Base-by-base conservation (phyloP, 2,113 vertebrate genomes). In the Gavialis gangeticus region DNA sequence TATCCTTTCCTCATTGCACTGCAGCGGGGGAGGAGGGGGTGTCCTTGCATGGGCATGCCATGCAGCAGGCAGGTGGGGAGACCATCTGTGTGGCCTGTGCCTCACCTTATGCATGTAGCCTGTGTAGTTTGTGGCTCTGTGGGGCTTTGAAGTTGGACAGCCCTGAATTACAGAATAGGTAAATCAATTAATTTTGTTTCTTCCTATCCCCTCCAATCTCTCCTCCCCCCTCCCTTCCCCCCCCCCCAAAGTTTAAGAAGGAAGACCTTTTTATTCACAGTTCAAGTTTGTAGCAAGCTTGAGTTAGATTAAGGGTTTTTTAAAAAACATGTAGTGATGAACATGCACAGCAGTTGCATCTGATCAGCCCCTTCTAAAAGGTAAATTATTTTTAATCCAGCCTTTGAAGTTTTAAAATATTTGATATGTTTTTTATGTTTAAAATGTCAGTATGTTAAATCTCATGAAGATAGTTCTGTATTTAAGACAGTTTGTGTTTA, bases 111-210 rank as follows among this genome's bases (percentile, higher is more conserved):
- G 37, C 37, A 37, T 37, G 37, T 37, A 37, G 37, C 37, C 37
- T 7, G 8, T 37, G 37, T 37, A 37, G 37, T 37, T 37, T 37
- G 37, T 37, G 37, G 37, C 8, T 37, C 37, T 7, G 8, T 37
- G 37, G 37, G 37, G 37, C 37, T 37, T 37, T 37, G 37, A 37
- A 37, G 37, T 37, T 37, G 37, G 37, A 37, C 37, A 37, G 37
- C 37, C 37, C 37, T 37, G 37, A 37, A 13, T 84, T 62, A 21
- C 30, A 84, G 75, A 83, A 85, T 27, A 22, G 75, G 34, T 66
- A 87, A 87, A 67, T 76, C 57, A 85, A 62, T 71, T 94, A 82
- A 64, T 69, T 92, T 86, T 92, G 30, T 88, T 30, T 57, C 88
- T 76, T 82, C 24, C 59, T 5, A 37, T 37, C 37, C 37, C 37